Evolutionary conservation across 2,113 vertebrate genomes (phyloP).

Genomic region (Cairina moschata): DNA sequence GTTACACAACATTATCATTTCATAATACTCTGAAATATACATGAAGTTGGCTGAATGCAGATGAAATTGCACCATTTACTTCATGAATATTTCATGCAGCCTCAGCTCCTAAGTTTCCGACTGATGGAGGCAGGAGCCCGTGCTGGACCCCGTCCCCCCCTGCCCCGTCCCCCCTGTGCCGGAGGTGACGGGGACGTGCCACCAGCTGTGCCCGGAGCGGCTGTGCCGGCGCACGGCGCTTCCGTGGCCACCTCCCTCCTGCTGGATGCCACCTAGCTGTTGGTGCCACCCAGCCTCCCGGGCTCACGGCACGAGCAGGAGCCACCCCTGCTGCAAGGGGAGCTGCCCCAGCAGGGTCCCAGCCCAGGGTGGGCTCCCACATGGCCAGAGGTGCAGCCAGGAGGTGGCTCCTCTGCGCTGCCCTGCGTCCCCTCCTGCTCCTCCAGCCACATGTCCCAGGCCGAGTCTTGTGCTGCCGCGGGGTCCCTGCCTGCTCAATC

Average conservation of each 20-base stretch:
- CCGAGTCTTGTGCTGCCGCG: background rate
- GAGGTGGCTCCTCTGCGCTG: background rate
- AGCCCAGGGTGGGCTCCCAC: background rate
- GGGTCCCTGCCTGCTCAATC: background rate
- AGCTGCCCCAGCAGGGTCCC: background rate
- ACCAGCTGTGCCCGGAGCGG: background rate
- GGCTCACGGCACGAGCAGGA: no score
- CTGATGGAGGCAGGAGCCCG: slow-evolving; percentile 56
- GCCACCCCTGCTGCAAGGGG: background rate
- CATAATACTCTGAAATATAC: slow-evolving; percentile 83
- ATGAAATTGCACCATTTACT: slow-evolving; percentile 84
- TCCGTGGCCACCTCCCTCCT: fast-evolving
- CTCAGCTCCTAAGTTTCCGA: slow-evolving; percentile 73
- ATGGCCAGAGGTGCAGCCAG: background rate
- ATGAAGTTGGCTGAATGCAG: slow-evolving; percentile 84
- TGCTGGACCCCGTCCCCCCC: background rate
- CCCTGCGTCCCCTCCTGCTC: background rate
- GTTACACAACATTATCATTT: slow-evolving; percentile 78
- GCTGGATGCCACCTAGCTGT: fast-evolving
- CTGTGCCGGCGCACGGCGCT: background rate
- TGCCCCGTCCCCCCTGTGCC: background rate
- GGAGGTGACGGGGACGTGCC: fast-evolving
- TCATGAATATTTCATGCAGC: slow-evolving; percentile 84
- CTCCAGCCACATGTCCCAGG: background rate
- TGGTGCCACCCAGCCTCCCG: no score